Evolutionary conservation across 2,888 invertebrate species (phyloP), one percentile per base, ranked within the genome.

Genomic region (Balanococcus diminutus): DNA sequence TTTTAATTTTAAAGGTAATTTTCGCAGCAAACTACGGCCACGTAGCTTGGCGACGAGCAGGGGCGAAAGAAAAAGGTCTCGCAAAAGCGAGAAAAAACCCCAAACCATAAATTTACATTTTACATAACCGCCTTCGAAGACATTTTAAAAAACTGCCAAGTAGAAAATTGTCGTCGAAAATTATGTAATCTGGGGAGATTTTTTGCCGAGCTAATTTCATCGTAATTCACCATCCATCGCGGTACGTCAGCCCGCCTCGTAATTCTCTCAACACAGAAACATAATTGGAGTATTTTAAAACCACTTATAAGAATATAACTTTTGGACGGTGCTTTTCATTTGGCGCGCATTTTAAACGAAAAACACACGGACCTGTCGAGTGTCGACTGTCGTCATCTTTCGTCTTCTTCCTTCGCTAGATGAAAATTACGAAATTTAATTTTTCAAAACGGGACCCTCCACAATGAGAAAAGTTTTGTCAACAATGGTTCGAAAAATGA

Each of bases 1-100:
- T 72, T 72, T 72, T 72, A 72, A 72, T 72, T 72, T 72, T n/a
- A 72, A 72, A 72, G 72, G 72, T 72, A 72, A 72, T 72, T 72
- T 32, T 28, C 72, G 72, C n/a, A n/a, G n/a, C n/a, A n/a, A 72
- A 32, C 56, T 42, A 28, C 25, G 67, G 22, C 25, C 8, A 2
- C 11, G 25, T 2, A 25, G 61, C 14, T 39, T 11, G 39, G 16
- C 22, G 61, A 25, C 25, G 22, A 6, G 22, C 9, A 25, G 11
- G 25, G 14, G 61, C 5, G 25, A 61, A 4, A 56, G 25, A 61
- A 14, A 25, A 25, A 6, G 61, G n/a, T n/a, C n/a, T n/a, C n/a
- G n/a, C n/a, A n/a, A 25, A 56, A 16, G 32, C n/a, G 4, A n/a
- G 72, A 28, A 6, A 25, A 72, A 72, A 72, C 31, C 25, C 22